Evolutionary conservation across 92 coral and sea anemone species (phyloP).

Genomic region (Heliopora coerulea): DNA sequence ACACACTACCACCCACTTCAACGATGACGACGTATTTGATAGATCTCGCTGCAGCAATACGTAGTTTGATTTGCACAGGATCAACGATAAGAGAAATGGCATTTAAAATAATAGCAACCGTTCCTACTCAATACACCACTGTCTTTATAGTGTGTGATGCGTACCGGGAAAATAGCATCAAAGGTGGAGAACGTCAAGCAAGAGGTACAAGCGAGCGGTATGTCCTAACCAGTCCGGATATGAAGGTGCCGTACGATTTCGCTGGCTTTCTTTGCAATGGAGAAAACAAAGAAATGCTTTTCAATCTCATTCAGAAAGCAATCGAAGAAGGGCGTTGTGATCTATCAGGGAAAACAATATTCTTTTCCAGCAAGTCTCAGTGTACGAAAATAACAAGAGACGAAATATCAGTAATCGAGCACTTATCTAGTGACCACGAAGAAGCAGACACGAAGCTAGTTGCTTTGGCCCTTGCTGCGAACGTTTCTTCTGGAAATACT

Average conservation of each 20-base stretch:
- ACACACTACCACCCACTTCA: neutral
- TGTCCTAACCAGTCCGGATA: slow-evolving; percentile 18
- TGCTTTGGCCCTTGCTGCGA: slow-evolving; percentile 7
- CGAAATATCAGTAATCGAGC: neutral
- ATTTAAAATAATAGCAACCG: slow-evolving; percentile 4
- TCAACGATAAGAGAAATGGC: slow-evolving; percentile 16
- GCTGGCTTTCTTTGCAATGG: slow-evolving; percentile 14
- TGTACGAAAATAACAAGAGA: slow-evolving; percentile 1
- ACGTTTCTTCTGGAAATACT: neutral
- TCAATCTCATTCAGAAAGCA: slow-evolving; percentile 20
- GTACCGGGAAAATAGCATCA: slow-evolving; percentile 1
- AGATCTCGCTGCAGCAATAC: slow-evolving; percentile 12
- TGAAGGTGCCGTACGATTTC: slow-evolving; percentile 25
- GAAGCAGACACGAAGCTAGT: slow-evolving; percentile 13
- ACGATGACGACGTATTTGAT: neutral
- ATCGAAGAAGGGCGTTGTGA: neutral
- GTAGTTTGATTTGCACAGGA: neutral
- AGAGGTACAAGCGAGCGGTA: slow-evolving; percentile 11
- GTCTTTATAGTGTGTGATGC: neutral
- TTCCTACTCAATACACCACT: slow-evolving; percentile 17
- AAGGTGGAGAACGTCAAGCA: neutral
- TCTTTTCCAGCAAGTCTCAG: slow-evolving; percentile 2
- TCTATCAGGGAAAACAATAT: neutral
- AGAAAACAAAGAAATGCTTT: slow-evolving; percentile 22
- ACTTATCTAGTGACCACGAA: slow-evolving; percentile 1